Base-by-base conservation (phyloP, 2,113 vertebrate genomes). In the Leptobrachium ailaonicum region DNA sequence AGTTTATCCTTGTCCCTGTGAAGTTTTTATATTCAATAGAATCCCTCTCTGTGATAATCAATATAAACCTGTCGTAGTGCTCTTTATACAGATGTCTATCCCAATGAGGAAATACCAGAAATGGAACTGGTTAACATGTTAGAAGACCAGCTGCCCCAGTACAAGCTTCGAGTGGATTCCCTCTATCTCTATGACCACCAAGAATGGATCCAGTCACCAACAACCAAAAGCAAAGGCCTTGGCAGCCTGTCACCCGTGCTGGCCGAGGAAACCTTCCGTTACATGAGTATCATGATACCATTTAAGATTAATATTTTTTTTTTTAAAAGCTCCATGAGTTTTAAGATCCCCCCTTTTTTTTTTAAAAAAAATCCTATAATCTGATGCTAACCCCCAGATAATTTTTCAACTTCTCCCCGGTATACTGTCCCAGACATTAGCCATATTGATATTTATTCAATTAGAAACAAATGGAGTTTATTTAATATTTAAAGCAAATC, bases 111-210 rank as follows among this genome's bases (percentile, higher is more conserved):
- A 47, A 82, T 91, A 77, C 89, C 92, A 71, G 93, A 94, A 84
- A 87, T 90, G 1, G 93, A 93, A 75, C 40, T 94, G 84, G 91
- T 95, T 73, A 89, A 84, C 85, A 87, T 94, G 84, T 87, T 94
- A 45, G 92, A 95, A 83, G 94, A 94, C 0, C 92, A 95, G 68
- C 47, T 93, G 58, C 92, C 93, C 62, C 91, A 92, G 69, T 94
- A 94, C 63, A 91, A 88, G 42, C 86, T 94, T 40, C 84, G 82
- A 73, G 92, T 91, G n/a, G 95, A 95, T 44, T 95, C 96, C 0
- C 83, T 97, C 67, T 97, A 94, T 84, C 90, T 96, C 3, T 96
- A 94, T n/a, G 95, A 97, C 86, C 94, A 94, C 74, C 92, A 94
- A 86, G 95, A 95, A 83, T 97, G 96, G 96, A 82, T 88, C 32